Base-by-base conservation (phyloP, 2,113 vertebrate genomes). In the Perca schrenkii region DNA sequence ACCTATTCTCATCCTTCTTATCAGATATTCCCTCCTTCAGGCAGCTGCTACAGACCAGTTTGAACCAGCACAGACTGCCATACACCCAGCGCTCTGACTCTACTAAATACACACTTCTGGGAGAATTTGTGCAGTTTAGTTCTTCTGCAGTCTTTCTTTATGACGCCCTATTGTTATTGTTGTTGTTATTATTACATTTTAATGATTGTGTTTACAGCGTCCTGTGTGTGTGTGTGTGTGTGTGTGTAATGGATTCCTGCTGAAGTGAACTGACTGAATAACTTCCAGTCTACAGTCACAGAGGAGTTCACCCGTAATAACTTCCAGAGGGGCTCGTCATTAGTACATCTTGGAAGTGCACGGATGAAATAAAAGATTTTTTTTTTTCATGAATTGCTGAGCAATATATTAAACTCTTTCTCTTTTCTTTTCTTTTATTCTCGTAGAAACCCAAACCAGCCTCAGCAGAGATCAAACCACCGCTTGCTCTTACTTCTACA, bases 401-500 rank as follows among this genome's bases (percentile, higher is more conserved):
- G 52, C 28, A 58, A 62, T 65, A 75, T 74, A 50, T 36, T 72
- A 31, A 79, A 74, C 10, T 8, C 0, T 3, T 0, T 15, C 7
- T 56, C 46, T 1, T 4, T 62, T 36, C 1, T 28, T n/a, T 53
- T 50, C 0, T 61, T 25, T 25, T 25, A 25, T 36, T 43, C 47
- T 56, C 49, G 36, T 88, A 91, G 90, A 89, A 82, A 80, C 40
- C 3, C 69, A 66, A 64, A 77, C 21, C 50, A 76, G 66, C 68
- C 68, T 86, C 53, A 68, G 73, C 63, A 79, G 83, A 78, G 79
- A 87, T 54, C 86, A 60, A 15, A 77, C 72, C 31, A 61, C 74
- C 19, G 80, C 83, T 22, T 80, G 86, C 77, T 68, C 82, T 8
- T 93, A 83, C 74, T 93, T 92, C 86, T 91, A 88, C 88, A 93